Conservation (phyloP, 1,140 invertebrate genomes). For the Dolichoris vasculosae region DNA sequence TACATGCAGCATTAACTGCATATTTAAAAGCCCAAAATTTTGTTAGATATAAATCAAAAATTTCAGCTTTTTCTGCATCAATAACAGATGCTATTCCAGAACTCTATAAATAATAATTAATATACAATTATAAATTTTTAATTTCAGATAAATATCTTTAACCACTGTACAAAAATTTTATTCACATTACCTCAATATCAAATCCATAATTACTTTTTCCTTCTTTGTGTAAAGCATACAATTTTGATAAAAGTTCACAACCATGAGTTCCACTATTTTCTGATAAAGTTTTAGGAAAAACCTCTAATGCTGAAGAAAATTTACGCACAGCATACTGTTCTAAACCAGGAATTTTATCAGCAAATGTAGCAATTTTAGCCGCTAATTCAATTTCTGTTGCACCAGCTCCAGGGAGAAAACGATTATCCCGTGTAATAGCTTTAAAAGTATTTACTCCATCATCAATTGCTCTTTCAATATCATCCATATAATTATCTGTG, state of each 20-base stretch:
- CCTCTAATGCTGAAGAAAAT: slow-evolving; percentile 93
- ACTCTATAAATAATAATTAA: slow-evolving; percentile 63
- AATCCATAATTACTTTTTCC: slow-evolving; percentile 90
- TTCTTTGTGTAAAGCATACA: slow-evolving; percentile 93
- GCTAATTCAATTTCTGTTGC: slow-evolving; percentile 96
- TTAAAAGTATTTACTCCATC: slow-evolving; percentile 99
- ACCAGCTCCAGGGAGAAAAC: slow-evolving; percentile 94
- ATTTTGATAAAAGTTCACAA: slow-evolving; percentile 90
- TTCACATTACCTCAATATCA: slow-evolving; percentile 85
- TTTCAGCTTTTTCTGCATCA: slow-evolving; percentile 84
- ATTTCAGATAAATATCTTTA: not conserved
- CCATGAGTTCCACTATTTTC: slow-evolving; percentile 95
- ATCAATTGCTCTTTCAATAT: slow-evolving; percentile 97
- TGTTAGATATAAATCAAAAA: slow-evolving; percentile 89
- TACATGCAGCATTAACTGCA: slow-evolving; percentile 92
- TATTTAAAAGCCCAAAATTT: slow-evolving; percentile 98
- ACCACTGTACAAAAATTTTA: not conserved
- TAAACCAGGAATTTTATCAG: slow-evolving; percentile 93
- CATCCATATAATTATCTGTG: slow-evolving; percentile 99
- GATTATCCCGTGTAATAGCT: slow-evolving; percentile 80
- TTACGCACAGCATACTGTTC: slow-evolving; percentile 98
- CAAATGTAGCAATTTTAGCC: slow-evolving; percentile 87
- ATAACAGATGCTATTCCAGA: slow-evolving; percentile 78
- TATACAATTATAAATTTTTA: not conserved
- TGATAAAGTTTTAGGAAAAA: slow-evolving; percentile 92